phyloP scores from a whole-genome alignment of 2,888 invertebrate genomes.

The Lamproptera curius region DNA sequence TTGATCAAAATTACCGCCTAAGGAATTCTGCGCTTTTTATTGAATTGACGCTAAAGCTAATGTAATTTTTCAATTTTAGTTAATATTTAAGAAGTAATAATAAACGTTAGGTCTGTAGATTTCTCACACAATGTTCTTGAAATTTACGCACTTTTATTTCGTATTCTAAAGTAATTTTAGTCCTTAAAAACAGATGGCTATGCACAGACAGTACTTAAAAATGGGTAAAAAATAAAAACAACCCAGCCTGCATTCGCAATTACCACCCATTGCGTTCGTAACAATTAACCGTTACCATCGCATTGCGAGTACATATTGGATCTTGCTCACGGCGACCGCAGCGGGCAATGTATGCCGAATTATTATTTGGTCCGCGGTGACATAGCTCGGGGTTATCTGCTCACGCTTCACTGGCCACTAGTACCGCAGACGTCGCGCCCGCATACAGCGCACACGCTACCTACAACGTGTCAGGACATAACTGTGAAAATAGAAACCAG shows the following conservation, averaged over 20 bases:
- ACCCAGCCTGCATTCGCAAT: not conserved
- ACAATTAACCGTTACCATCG: conserved; percentile 9
- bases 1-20: too few relatives aligned
- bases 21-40: too few relatives aligned
- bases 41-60: too few relatives aligned
- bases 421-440: conserved; percentile 31
- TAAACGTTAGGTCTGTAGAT: too few relatives aligned
- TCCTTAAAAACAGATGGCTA: too few relatives aligned
- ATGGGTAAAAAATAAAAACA: not conserved
- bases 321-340: conserved; percentile 10
- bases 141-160: too few relatives aligned
- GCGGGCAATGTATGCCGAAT: conserved; percentile 28
- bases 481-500: conserved; percentile 9
- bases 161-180: too few relatives aligned
- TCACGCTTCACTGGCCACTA: conserved; percentile 45
- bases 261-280: conserved; percentile 1
- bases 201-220: not conserved
- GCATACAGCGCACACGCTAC: conserved; percentile 36
- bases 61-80: too few relatives aligned
- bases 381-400: conserved; percentile 46
- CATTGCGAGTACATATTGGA: not conserved
- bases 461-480: conserved; percentile 22
- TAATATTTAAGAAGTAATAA: too few relatives aligned
- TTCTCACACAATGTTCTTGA: too few relatives aligned
- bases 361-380: conserved; percentile 33